Evolutionary conservation across 2,113 vertebrate genomes (phyloP), one percentile per base, ranked within the genome.

Genomic region (Tonatia bakeri): DNA sequence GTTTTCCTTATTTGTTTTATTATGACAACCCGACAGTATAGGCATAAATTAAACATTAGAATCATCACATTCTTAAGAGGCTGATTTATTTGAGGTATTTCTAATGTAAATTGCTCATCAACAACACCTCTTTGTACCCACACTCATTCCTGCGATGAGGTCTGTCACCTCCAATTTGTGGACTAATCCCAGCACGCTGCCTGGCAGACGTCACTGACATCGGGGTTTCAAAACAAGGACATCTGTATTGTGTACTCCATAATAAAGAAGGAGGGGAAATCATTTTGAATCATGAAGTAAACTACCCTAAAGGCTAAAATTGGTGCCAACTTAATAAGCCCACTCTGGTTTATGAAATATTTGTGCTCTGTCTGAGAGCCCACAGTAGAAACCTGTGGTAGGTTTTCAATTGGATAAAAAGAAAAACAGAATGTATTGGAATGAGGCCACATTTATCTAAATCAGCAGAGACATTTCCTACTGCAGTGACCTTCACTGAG

Each of bases 371-470:
- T 89, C 90, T 97, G 93, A 97, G 94, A 98, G 91, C 88, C 97
- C 96, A 96, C 81, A 93, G 94, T 98, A 97, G 97, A 98, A 92
- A 94, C 94, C 90, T 97, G 85, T 80, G 73, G 97, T 97, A 86
- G 86, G 31, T 96, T 97, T 98, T 96, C 96, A 97, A 98, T 59
- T 96, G 96, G 94, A 97, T 97, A 97, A 98, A 98, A 98, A 83
- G 88, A 73, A 97, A 98, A 98, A 94, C 8, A 94, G 91, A 98
- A 97, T 95, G 52, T 92, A 76, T 73, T 98, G 95, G 85, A 97
- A 97, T 97, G 95, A 97, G 61, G 50, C 91, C 73, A 95, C 52
- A 14, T 98, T 98, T 97, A 97, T 98, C 96, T 98, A 98, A 98
- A 98, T 98, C 96, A 98, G 10, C 94, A 94, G 83, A 98, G 97